These are phyloP conservation scores for Spodoptera exigua DNA, from an alignment of 2,888 invertebrate species.

Conservation along the genomic window DNA sequence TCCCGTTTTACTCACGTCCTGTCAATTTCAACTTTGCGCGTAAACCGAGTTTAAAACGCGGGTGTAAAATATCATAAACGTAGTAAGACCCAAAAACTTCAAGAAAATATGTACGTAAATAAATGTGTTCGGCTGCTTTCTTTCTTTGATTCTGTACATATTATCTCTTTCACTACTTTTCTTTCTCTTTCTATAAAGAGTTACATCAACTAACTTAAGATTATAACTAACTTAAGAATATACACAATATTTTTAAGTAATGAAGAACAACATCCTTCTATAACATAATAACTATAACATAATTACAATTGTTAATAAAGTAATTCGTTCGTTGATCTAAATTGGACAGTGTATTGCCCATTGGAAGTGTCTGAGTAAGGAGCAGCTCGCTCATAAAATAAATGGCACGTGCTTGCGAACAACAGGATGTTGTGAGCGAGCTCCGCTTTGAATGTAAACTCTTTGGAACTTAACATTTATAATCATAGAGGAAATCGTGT, in stretches of 20 bases:
- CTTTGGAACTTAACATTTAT: conserved; percentile 67
- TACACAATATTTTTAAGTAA: too few relatives aligned
- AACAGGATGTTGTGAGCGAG: conserved; percentile 78
- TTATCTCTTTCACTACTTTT: too few relatives aligned
- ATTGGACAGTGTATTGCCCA: conserved; percentile 50
- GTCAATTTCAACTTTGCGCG: conserved; percentile 72
- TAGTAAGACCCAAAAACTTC: too few relatives aligned
- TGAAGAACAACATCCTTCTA: too few relatives aligned
- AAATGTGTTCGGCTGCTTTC: too few relatives aligned
- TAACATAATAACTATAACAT: conserved; percentile 3
- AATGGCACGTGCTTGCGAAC: conserved; percentile 76
- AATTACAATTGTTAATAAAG: conserved; percentile 35
- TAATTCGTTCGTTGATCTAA: conserved; percentile 53
- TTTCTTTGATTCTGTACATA: too few relatives aligned
- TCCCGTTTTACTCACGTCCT: conserved; percentile 85
- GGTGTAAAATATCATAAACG: neutral
- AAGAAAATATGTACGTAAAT: too few relatives aligned
- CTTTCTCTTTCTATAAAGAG: too few relatives aligned
- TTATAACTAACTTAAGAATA: too few relatives aligned
- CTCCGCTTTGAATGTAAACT: conserved; percentile 74
- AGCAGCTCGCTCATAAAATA: conserved; percentile 70
- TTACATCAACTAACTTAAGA: too few relatives aligned
- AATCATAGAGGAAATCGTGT: conserved; percentile 74
- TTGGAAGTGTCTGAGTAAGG: conserved; percentile 53
- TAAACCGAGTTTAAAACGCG: conserved; percentile 35